Evolutionary conservation across 2,797 vertebrate genomes (phyloP).

Genomic region (Eulemur coronatus): DNA sequence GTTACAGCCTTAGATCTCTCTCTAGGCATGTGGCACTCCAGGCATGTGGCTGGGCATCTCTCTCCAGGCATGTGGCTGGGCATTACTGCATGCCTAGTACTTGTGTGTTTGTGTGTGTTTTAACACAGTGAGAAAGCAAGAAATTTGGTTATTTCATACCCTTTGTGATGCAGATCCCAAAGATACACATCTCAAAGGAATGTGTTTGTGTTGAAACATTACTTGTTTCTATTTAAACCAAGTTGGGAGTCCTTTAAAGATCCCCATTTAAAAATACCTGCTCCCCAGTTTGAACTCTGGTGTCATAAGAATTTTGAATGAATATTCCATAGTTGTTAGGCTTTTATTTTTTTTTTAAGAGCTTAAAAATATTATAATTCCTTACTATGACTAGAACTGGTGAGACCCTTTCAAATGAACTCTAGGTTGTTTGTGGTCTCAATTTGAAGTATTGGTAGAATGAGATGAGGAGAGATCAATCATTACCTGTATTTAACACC

Average conservation of each 20-base stretch:
- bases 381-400: not conserved
- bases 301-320: not conserved
- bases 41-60: slow-evolving; percentile 58
- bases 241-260: slow-evolving; percentile 36
- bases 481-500: not conserved
- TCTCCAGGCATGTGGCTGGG: slow-evolving; percentile 54
- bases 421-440: not conserved
- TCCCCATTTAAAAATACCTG: slow-evolving; percentile 33
- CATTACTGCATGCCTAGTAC: slow-evolving; percentile 40
- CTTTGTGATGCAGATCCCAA: not conserved
- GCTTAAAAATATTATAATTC: not conserved
- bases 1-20: slow-evolving; percentile 80
- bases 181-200: slow-evolving; percentile 11
- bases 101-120: not conserved
- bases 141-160: slow-evolving; percentile 35
- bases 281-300: not conserved
- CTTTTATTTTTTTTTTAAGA: not conserved
- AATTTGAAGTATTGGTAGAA: not conserved
- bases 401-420: slow-evolving; percentile 7
- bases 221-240: slow-evolving; percentile 52
- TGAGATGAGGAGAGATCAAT: not conserved
- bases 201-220: slow-evolving; percentile 39
- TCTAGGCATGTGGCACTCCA: slow-evolving; percentile 51
- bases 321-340: slow-evolving; percentile 12
- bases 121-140: slow-evolving; percentile 27